Evolutionary conservation across 2,888 invertebrate species (phyloP), one percentile per base, ranked within the genome.

Genomic region (Melieria omissa): DNA sequence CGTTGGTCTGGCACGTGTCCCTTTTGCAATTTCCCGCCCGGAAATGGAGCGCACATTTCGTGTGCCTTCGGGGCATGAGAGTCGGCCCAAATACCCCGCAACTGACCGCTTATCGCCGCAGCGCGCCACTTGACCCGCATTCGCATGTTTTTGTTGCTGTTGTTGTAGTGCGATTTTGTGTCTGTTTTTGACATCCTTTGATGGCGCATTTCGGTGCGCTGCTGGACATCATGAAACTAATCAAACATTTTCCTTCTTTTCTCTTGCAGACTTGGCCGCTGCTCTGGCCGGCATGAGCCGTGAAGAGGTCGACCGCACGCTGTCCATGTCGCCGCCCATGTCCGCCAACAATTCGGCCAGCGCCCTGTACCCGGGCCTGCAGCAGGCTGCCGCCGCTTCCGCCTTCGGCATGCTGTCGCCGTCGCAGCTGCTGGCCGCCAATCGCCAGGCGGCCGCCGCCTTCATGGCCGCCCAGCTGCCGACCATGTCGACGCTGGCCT

Each of bases 351-450:
- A 82, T 61, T 82, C 84, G 45, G 60, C 68, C 6, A 78, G 79
- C 64, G 78, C 79, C 45, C 78, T 86, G 71, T 86, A 86, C 73
- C 82, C 85, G 0, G 85, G 85, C 5, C 77, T 86, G 61, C 85
- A 86, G 75, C 86, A 86, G 74, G 85, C 86, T 12, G 85, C 86
- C 12, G 85, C 86, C 46, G 85, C 85, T 12, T 84, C 86, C 7
- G 85, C 87, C 16, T 86, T 87, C n/a, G 83, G 85, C 73, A 86
- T 87, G 84, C 74, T 87, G 0, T 85, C 87, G 70, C 86, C 87
- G 71, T 80, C 83, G 70, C 83, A 86, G 54, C 71, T 86, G 61
- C 52, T 86, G 72, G 86, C 85, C 1, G 86, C 86, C 10, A 86
- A 86, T 76, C 82, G 85, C 5, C 85, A 85, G 72, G 85, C 86